Percentiles rank a stretch among this genome's conserved stretches.
Evolutionary conservation across 2,888 invertebrate species (phyloP).

Genomic region (Dione vanillae): DNA sequence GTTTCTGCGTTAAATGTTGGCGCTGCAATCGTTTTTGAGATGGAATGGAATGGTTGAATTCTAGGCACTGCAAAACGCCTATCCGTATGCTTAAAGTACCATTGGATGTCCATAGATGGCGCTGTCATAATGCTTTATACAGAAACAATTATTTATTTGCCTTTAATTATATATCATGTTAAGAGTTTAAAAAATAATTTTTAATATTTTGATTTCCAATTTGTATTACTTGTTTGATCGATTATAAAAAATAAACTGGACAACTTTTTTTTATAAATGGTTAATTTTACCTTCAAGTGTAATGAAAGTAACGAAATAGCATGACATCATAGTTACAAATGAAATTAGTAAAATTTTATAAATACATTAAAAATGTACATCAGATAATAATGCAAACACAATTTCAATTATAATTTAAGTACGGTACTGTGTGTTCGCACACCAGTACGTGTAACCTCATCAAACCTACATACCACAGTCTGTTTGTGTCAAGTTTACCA

Average conservation of each 20-base stretch:
- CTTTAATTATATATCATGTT: slow-evolving; percentile 1
- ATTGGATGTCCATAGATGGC: slow-evolving; percentile 43
- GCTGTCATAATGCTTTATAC: slow-evolving; percentile 18
- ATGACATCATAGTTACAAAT: too few species aligned
- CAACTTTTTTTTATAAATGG: background rate
- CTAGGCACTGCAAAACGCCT: slow-evolving; percentile 36
- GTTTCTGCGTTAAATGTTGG: slow-evolving; percentile 32
- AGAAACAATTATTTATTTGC: background rate
- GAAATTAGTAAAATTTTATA: background rate
- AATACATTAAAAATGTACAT: background rate
- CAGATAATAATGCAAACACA: slow-evolving; percentile 9
- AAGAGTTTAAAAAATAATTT: background rate
- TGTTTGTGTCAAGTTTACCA: slow-evolving; percentile 48
- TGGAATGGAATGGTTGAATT: slow-evolving; percentile 38
- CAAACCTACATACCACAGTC: slow-evolving; percentile 36
- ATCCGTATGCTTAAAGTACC: slow-evolving; percentile 35
- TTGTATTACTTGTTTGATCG: too few species aligned
- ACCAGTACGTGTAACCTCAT: slow-evolving; percentile 25
- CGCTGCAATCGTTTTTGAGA: slow-evolving; percentile 41
- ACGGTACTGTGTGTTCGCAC: slow-evolving; percentile 6
- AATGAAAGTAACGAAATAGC: background rate
- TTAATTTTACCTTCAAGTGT: background rate
- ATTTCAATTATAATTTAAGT: slow-evolving; percentile 23
- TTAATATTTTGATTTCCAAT: background rate
- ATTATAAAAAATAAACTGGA: too few species aligned